Base-by-base conservation (phyloP, 2,888 invertebrate genomes). In the Erynnis tages region DNA sequence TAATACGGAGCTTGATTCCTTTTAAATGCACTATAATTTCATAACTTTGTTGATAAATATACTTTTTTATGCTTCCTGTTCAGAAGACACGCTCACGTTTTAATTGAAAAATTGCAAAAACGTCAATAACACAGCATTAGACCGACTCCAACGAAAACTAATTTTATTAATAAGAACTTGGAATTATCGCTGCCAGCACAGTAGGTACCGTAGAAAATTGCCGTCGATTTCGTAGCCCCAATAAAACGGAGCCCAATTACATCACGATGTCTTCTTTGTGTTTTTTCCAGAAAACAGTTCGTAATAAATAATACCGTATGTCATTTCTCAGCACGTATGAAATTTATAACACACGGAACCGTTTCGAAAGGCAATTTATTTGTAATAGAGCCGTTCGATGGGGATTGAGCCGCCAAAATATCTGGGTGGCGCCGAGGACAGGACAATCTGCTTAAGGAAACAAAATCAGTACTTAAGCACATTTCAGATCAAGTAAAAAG, bases 321-420 rank as follows among this genome's bases (percentile, higher is more conserved):
- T 88, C 88, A 85, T 88, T 89, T 88, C 89, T 86, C 89, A 89
- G 89, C 89, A 88, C 86, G 89, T 89, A 89, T 89, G 87, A 84
- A 86, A 87, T 86, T 86, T 89, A 87, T 88, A 88, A 83, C 86
- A 79, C 79, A 75, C 79, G 80, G 73, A 81, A 71, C 80, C 73
- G 77, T 82, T 80, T 78, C 79, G 79, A 76, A 80, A 77, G 84
- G 84, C 86, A 85, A 88, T 89, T 87, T 89, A 88, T 88, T 86
- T 86, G 83, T 88, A 85, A 88, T 88, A 82, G 82, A 82, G 79
- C 76, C 54, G 73, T 76, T 73, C 69, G 68, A 71, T 73, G 63
- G 76, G 78, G 73, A 47, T 35, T 59, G 63, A 58, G 62, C 63
- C 60, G 65, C 61, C 58, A 59, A 63, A 68, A 67, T 63, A 63